Evolutionary conservation across 92 coral and sea anemone genomes (phyloP), one percentile per base, ranked within the genome.

Genomic region (Umimayanthus kanabou): DNA sequence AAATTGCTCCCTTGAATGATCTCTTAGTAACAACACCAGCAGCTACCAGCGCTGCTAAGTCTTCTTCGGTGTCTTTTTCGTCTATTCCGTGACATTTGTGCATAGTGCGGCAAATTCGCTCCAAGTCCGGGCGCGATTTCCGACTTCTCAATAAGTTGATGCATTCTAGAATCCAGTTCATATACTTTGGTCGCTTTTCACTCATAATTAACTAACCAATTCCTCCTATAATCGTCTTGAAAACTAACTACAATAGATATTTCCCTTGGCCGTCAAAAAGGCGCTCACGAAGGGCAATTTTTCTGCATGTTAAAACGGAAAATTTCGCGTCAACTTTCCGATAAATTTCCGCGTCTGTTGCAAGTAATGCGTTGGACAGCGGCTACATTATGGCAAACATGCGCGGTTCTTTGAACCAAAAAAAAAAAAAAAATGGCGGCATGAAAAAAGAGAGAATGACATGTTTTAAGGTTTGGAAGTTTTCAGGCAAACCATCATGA

Each of bases 141-240:
- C 99, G 98, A 94, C 96, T 95, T 85, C 98, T 92, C 84, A 97
- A 90, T 88, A 97, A 91, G 91, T 97, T 97, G 86, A 97, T 97
- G 88, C 99, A 97, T 91, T 97, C 99, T 80, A 95, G 93, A 81
- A 97, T 97, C 99, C 99, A 97, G 89, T 94, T 97, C 92, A 94
- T 96, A 85, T 97, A 94, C 85, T 97, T 97, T 9, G 99, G 97
- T 73, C 99, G 99, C 57, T 95, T 91, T 26, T 92, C 95, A 74
- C 97, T 91, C 99, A 97, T 97, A 81, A 81, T 86, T 75, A 76
- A 58, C 28, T 13, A 20, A 20, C 42, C 39, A 70, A 5, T 70
- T 69, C 25, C 15, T 26, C 58, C 58, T 42, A 43, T 42, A 67
- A 45, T 70, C 25, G 33, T 5, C 67, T 26, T 53, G 65, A 67